Evolutionary conservation across 2,888 invertebrate genomes (phyloP).

Genomic region (Cataglyphis rosenhaueri): DNA sequence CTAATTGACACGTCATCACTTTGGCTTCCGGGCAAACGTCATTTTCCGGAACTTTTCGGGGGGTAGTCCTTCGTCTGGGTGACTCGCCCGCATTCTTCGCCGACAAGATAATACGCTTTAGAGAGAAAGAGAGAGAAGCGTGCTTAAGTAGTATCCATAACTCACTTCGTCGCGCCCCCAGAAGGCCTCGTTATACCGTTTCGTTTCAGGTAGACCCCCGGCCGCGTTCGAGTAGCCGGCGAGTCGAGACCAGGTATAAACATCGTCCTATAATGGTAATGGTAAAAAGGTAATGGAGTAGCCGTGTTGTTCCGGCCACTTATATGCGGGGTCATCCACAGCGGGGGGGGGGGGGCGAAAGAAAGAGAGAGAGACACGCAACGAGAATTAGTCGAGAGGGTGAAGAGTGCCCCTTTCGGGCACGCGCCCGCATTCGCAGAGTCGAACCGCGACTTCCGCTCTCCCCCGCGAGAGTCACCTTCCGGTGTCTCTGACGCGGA

Average conservation of each 20-base stretch:
- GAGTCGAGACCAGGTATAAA: constrained; percentile 47
- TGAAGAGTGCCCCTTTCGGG: constrained; percentile 59
- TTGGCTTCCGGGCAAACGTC: not conserved
- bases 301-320: constrained; percentile 73
- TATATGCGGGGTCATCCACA: constrained; percentile 39
- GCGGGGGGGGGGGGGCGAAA: not conserved
- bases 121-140: not conserved
- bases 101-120: not conserved
- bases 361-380: not conserved
- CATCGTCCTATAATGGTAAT: constrained; percentile 44
- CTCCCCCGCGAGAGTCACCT: constrained; percentile 68
- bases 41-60: not conserved
- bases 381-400: not conserved
- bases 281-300: constrained; percentile 78
- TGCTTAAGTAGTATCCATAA: constrained; percentile 9
- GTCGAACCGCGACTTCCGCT: constrained; percentile 73
- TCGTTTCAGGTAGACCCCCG: constrained; percentile 19
- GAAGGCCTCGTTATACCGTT: not conserved
- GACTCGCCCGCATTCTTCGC: constrained; percentile 3
- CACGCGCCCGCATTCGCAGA: constrained; percentile 82
- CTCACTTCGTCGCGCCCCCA: constrained; percentile 14
- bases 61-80: not conserved
- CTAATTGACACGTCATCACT: not conserved
- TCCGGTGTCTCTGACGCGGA: constrained; percentile 32
- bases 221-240: constrained; percentile 2